phyloP scores from a whole-genome alignment of 2,888 invertebrate species.

The Brassicogethes aeneus region DNA sequence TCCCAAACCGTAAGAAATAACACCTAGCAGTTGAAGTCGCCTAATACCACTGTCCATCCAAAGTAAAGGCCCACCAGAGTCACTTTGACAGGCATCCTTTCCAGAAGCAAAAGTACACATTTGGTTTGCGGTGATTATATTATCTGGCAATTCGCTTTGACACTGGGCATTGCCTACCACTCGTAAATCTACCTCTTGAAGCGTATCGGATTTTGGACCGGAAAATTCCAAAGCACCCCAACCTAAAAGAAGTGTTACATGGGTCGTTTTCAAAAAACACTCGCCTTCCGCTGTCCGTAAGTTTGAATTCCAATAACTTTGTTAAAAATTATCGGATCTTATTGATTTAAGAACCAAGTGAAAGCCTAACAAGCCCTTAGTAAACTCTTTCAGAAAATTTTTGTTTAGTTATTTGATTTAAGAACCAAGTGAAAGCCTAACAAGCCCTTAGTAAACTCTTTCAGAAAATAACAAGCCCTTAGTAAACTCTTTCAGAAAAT shows the following conservation, averaged over 20 bases:
- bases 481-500: too few relatives aligned
- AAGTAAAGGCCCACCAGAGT: constrained; percentile 30
- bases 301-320: too few relatives aligned
- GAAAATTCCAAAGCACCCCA: constrained; percentile 50
- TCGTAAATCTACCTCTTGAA: constrained; percentile 46
- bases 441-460: too few relatives aligned
- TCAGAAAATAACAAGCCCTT: too few relatives aligned
- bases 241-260: constrained; percentile 44
- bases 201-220: constrained; percentile 42
- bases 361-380: too few relatives aligned
- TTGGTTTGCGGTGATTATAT: constrained; percentile 23
- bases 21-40: constrained; percentile 40
- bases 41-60: constrained; percentile 42
- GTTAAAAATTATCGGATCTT: too few relatives aligned
- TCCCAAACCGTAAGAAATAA: constrained; percentile 47
- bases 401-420: too few relatives aligned
- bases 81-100: constrained; percentile 28
- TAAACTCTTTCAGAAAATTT: too few relatives aligned
- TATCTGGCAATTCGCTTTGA: constrained; percentile 5
- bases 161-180: constrained; percentile 44
- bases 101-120: constrained; percentile 25
- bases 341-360: too few relatives aligned
- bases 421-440: too few relatives aligned
- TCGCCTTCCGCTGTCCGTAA: too few relatives aligned
- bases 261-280: too few relatives aligned